A percentile compares a stretch with the other conserved stretches of the same genome.
These are phyloP conservation scores for Terrapene triunguis DNA, from an alignment of 2,113 vertebrate species.

Conservation along the genomic window DNA sequence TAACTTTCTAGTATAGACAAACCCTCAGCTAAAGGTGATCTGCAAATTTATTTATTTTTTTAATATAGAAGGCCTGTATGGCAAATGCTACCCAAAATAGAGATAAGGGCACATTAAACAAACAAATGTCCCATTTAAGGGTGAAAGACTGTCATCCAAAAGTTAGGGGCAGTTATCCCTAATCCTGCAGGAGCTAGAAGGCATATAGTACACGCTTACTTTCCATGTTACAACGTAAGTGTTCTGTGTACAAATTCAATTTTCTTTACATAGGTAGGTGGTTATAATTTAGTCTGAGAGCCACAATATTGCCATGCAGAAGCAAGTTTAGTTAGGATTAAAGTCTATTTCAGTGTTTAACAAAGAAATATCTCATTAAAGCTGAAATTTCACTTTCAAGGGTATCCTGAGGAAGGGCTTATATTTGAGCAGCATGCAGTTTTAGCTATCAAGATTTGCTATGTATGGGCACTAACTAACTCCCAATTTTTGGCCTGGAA, in stretches of 20 bases:
- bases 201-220: neutral
- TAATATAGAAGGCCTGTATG: neutral
- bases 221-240: neutral
- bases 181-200: neutral
- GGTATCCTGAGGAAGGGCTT: neutral
- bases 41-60: neutral
- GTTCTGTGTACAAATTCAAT: neutral
- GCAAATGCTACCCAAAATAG: neutral
- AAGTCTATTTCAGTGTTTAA: neutral
- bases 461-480: neutral
- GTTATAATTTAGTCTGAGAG: neutral
- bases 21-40: neutral
- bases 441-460: neutral
- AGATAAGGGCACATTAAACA: neutral
- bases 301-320: neutral
- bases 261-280: neutral
- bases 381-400: neutral
- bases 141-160: neutral
- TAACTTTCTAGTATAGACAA: neutral
- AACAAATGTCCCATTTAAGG: neutral
- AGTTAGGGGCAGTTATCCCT: neutral
- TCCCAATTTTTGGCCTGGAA: neutral
- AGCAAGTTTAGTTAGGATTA: neutral
- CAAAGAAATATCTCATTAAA: neutral
- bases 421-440: neutral